A percentile compares a stretch with the other conserved stretches of the same genome.
Conservation (phyloP, 2,113 vertebrate genomes). For the Dolichallabes microphthalmus region DNA sequence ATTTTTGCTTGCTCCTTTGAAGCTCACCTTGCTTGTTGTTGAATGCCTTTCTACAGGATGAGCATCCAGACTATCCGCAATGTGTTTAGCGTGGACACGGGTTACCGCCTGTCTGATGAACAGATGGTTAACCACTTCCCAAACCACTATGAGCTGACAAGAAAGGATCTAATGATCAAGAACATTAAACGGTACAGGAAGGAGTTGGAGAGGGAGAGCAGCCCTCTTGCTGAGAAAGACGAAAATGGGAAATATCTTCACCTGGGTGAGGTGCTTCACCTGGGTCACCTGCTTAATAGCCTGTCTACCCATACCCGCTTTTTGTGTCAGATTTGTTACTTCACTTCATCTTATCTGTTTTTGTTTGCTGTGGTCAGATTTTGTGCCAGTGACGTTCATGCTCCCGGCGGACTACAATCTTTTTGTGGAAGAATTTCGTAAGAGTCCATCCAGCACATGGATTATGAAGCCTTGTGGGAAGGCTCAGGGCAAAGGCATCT, state of each 20-base stretch:
- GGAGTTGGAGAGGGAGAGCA: constrained; percentile 92
- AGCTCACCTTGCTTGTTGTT: background rate
- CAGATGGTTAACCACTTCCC: constrained; percentile 98
- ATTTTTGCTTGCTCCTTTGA: background rate
- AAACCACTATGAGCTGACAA: constrained; percentile 96
- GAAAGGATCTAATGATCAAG: constrained; percentile 98
- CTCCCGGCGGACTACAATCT: constrained; percentile 95
- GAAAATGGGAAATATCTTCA: constrained; percentile 94
- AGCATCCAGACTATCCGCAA: constrained; percentile 95
- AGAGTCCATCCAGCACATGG: constrained; percentile 96
- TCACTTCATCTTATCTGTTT: background rate
- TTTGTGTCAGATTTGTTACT: too few species aligned
- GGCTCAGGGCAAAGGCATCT: constrained; percentile 97
- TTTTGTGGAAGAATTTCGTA: constrained; percentile 96
- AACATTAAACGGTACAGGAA: constrained; percentile 97
- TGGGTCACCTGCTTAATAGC: background rate
- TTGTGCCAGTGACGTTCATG: constrained; percentile 97
- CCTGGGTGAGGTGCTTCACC: too few species aligned
- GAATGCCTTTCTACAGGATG: constrained; percentile 79
- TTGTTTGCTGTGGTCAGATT: constrained; percentile 75
- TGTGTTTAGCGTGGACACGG: constrained; percentile 93
- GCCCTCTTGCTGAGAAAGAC: constrained; percentile 91
- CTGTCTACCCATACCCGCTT: background rate
- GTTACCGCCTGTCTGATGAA: constrained; percentile 94
- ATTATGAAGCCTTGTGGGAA: constrained; percentile 99